Conservation (phyloP, 1,140 invertebrate genomes). For the Eriosoma lanigerum region DNA sequence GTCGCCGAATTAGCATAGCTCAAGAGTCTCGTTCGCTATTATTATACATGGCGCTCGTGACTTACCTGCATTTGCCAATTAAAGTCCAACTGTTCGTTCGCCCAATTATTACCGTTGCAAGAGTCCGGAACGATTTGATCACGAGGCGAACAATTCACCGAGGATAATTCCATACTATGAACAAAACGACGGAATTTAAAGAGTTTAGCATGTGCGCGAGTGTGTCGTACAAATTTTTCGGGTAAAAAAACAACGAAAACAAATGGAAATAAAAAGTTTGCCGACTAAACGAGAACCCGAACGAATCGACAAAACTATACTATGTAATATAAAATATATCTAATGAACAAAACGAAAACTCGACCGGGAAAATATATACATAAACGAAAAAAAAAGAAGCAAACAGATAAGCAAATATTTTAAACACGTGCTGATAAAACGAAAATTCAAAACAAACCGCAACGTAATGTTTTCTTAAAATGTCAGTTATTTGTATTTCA, state of each 20-base stretch:
- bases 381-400: too few species aligned
- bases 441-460: too few species aligned
- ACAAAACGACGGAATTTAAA: background rate
- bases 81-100: slow-evolving; percentile 48
- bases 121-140: slow-evolving; percentile 48
- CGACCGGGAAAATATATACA: too few species aligned
- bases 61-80: slow-evolving; percentile 51
- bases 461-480: too few species aligned
- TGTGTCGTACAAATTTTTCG: background rate
- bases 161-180: slow-evolving; percentile 45
- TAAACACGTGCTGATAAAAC: too few species aligned
- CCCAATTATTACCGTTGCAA: slow-evolving; percentile 44
- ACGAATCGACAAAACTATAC: background rate
- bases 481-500: background rate
- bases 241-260: background rate
- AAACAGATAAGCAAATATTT: too few species aligned
- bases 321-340: background rate
- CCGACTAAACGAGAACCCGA: background rate
- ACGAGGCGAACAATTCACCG: slow-evolving; percentile 44
- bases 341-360: too few species aligned
- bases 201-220: slow-evolving; percentile 9
- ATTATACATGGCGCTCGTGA: too few species aligned
- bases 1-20: too few species aligned
- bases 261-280: background rate
- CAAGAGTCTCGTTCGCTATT: too few species aligned